Conservation (phyloP, 2,113 vertebrate species). For the Poicephalus meyeri region DNA sequence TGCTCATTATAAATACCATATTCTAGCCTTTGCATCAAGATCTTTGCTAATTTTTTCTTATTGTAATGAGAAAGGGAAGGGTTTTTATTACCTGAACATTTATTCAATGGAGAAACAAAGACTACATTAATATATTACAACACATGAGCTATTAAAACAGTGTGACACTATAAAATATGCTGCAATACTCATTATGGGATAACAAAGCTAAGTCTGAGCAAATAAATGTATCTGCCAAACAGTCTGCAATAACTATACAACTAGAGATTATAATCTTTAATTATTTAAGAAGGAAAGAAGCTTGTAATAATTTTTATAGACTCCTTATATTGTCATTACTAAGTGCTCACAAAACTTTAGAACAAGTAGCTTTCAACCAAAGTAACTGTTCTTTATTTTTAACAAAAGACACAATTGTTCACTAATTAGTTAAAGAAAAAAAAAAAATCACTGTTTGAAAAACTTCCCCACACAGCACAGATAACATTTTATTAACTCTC, state of each 20-base stretch:
- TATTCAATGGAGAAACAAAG: constrained; percentile 47
- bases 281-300: constrained; percentile 55
- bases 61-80: constrained; percentile 21
- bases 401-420: not conserved
- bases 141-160: constrained; percentile 50
- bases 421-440: not conserved
- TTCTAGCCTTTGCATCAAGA: constrained; percentile 28
- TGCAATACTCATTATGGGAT: constrained; percentile 40
- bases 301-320: constrained; percentile 44
- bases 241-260: constrained; percentile 19
- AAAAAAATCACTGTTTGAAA: not conserved
- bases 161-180: constrained; percentile 27
- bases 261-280: constrained; percentile 45
- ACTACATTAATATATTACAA: constrained; percentile 42
- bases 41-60: constrained; percentile 9
- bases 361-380: not conserved
- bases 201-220: constrained; percentile 45
- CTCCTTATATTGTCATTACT: constrained; percentile 4
- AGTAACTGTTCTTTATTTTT: not conserved
- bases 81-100: constrained; percentile 46
- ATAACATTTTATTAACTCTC: not conserved
- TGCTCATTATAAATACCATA: constrained; percentile 22
- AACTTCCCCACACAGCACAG: not conserved
- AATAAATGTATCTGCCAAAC: constrained; percentile 45
- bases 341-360: not conserved